Evolutionary conservation across 2,888 invertebrate species (phyloP), one percentile per base, ranked within the genome.

Genomic region (Philhelius pedissequus): DNA sequence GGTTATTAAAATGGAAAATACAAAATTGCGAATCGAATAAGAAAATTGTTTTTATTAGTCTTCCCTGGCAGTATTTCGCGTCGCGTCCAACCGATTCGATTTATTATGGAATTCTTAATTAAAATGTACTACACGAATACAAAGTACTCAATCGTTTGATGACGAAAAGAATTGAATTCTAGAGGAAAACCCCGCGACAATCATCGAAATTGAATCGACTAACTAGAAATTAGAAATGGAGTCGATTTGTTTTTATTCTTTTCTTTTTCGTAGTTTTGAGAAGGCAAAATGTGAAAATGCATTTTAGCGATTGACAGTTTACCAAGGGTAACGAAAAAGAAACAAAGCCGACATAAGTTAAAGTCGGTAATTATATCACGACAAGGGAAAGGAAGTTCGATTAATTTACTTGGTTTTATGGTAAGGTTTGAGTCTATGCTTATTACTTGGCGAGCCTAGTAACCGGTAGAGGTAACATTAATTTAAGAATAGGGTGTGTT

Each of bases 11-110:
- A n/a, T 35, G 22, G 38, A 38, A 58, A 18, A 30, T 27, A 62
- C 7, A 30, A 43, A 56, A 35, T 75, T 66, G 76, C 71, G 54
- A 60, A 35, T 71, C 35, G 18, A n/a, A 54, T 66, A 71, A 9
- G 66, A 73, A 27, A 35, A 40, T 52, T 50, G 13, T 27, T 15
- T 45, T 43, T 58, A 71, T 64, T 68, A 60, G 32, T 60, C 48
- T 54, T 73, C 54, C 60, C n/a, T 62, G 82, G 78, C 77, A 82
- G 73, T 82, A 73, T 40, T 82, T 82, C 78, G 82, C 82, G 82
- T 73, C 77, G n/a, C n/a, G n/a, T n/a, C n/a, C n/a, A n/a, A n/a
- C n/a, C n/a, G n/a, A n/a, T n/a, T n/a, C 71, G 58, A 69, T 50
- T 66, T 52, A n/a, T 60, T 22, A n/a, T 32, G 8, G 25, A 25